A percentile compares a stretch with the other conserved stretches of the same genome.
Evolutionary conservation across 2,797 vertebrate species (phyloP).

Genomic region (Hyperoplus lanceolatus): DNA sequence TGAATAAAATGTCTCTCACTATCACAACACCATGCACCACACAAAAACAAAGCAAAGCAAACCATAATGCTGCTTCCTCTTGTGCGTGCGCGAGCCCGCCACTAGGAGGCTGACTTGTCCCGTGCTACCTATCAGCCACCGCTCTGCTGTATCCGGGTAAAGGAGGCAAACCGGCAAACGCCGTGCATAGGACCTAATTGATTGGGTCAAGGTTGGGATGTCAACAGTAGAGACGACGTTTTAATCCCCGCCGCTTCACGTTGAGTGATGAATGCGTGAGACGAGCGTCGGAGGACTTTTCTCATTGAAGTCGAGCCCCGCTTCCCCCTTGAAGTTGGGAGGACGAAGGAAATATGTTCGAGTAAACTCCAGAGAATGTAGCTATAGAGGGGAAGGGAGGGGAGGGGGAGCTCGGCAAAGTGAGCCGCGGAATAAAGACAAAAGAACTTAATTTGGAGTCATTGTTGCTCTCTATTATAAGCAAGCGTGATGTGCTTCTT

Average conservation of each 20-base stretch:
- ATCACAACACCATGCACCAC: too few relatives aligned
- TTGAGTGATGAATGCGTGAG: constrained; percentile 56
- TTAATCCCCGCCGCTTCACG: constrained; percentile 64
- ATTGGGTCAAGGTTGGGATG: constrained; percentile 71
- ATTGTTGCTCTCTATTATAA: constrained; percentile 59
- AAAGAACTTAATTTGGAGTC: constrained; percentile 75
- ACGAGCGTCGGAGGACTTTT: constrained; percentile 47
- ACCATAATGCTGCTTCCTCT: not conserved
- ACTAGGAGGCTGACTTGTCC: constrained; percentile 81
- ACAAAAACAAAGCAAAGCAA: not conserved
- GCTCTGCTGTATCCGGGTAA: constrained; percentile 41
- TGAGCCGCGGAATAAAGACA: constrained; percentile 73
- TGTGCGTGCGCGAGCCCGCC: constrained; percentile 58
- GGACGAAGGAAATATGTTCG: constrained; percentile 55
- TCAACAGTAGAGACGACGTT: constrained; percentile 58
- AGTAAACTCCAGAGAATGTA: constrained; percentile 71
- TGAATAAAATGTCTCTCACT: not conserved
- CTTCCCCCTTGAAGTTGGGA: constrained; percentile 63
- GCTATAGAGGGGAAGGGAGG: not conserved
- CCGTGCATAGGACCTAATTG: constrained; percentile 64
- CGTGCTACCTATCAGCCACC: constrained; percentile 14
- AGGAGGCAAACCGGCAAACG: constrained; percentile 35
- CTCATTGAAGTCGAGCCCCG: constrained; percentile 56
- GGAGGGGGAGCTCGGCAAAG: constrained; percentile 27
- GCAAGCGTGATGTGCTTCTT: constrained; percentile 63